Conservation (phyloP, 2,113 vertebrate species). For the Heptranchias perlo region DNA sequence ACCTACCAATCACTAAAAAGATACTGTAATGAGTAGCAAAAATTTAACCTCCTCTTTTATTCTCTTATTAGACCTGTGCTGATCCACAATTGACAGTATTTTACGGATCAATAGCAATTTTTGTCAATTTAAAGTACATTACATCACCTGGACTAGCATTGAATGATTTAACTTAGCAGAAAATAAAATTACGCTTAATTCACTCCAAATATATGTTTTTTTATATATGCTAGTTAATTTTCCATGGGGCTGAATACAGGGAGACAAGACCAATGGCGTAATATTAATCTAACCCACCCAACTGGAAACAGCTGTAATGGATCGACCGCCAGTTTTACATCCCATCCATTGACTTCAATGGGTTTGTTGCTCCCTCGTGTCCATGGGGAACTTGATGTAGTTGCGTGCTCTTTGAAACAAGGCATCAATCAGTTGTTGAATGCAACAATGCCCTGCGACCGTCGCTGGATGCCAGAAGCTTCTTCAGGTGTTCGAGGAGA, state of each 20-base stretch:
- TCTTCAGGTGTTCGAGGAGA: too few species aligned
- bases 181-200: neutral
- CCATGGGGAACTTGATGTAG: neutral
- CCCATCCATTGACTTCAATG: neutral
- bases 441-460: neutral
- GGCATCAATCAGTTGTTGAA: neutral
- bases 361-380: neutral
- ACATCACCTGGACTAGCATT: neutral
- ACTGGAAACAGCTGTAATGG: neutral
- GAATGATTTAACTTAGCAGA: neutral
- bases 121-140: neutral
- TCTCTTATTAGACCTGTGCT: neutral
- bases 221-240: neutral
- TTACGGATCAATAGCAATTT: too few species aligned
- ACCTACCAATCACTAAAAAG: neutral
- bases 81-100: neutral
- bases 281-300: neutral
- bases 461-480: too few species aligned
- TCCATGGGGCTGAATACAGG: neutral
- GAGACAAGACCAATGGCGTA: neutral
- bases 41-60: neutral
- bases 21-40: neutral
- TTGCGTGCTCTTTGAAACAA: neutral
- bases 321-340: neutral
- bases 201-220: neutral